Percentiles rank a stretch among this genome's conserved stretches.
These are phyloP conservation scores for Graptemys geographica DNA, from an alignment of 2,797 vertebrate species.

Conservation along the genomic window DNA sequence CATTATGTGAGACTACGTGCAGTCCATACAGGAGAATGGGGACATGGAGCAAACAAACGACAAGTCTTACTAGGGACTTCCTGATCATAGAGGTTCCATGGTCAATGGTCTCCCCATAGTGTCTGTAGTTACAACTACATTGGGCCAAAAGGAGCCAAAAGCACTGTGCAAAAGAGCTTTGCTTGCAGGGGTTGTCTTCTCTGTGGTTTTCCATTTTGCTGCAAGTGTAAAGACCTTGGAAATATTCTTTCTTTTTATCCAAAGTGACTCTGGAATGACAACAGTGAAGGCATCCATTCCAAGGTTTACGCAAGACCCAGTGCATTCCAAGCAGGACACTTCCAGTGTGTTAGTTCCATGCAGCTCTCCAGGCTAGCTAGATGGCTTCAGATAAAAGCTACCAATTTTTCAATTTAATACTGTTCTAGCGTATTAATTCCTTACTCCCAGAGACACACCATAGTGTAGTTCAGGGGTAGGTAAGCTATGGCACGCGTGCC, in stretches of 20 bases:
- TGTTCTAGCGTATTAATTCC: background rate
- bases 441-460: accelerated
- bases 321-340: background rate
- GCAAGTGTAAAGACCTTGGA: background rate
- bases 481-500: no score
- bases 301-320: background rate
- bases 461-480: background rate
- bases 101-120: background rate
- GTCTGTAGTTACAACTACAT: background rate
- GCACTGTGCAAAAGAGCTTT: background rate
- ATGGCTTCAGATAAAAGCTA: slow-evolving; percentile 33
- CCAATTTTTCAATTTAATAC: background rate
- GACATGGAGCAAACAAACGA: background rate
- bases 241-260: background rate
- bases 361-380: background rate
- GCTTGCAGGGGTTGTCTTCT: background rate
- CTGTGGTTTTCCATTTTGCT: background rate
- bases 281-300: background rate
- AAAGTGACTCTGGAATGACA: background rate
- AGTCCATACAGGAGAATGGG: background rate
- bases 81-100: background rate
- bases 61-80: background rate
- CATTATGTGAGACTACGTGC: background rate
- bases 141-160: background rate
- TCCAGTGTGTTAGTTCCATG: background rate